These are phyloP conservation scores for Rachycentron canadum DNA, from an alignment of 2,797 vertebrate species.

Conservation along the genomic window DNA sequence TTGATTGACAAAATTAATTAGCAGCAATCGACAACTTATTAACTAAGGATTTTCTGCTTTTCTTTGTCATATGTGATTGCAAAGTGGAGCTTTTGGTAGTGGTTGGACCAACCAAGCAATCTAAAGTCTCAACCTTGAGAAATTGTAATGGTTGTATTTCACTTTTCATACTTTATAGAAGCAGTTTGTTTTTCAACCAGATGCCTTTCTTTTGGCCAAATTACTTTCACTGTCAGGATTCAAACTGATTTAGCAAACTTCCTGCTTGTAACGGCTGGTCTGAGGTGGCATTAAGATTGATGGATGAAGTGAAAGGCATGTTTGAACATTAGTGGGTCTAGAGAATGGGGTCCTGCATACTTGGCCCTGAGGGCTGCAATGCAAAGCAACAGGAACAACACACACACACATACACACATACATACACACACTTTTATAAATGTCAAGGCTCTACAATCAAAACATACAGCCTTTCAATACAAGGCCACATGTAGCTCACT, in stretches of 20 bases:
- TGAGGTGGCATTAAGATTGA: conserved; percentile 25
- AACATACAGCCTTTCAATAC: conserved; percentile 34
- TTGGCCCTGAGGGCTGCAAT: conserved; percentile 31
- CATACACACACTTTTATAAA: conserved; percentile 43
- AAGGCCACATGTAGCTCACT: conserved; percentile 25
- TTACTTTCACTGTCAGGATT: neutral
- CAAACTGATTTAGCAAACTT: conserved; percentile 8
- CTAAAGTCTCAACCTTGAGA: too few relatives aligned
- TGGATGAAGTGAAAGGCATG: conserved; percentile 48
- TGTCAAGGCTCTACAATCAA: conserved; percentile 50
- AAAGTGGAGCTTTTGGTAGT: neutral
- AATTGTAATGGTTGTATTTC: too few relatives aligned
- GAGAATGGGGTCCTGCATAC: conserved; percentile 27
- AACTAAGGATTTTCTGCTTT: neutral
- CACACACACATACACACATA: conserved; percentile 28
- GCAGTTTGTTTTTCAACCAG: neutral
- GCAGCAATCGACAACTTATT: neutral
- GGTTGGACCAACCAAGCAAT: too few relatives aligned
- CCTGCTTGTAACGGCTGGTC: conserved; percentile 11
- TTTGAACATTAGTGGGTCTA: conserved; percentile 42
- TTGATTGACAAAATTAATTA: neutral
- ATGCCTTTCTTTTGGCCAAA: neutral
- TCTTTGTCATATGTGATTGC: neutral
- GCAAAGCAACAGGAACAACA: conserved; percentile 29
- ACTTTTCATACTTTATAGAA: too few relatives aligned